phyloP scores from a whole-genome alignment of 2,113 vertebrate species.

The Pituophis catenifer region DNA sequence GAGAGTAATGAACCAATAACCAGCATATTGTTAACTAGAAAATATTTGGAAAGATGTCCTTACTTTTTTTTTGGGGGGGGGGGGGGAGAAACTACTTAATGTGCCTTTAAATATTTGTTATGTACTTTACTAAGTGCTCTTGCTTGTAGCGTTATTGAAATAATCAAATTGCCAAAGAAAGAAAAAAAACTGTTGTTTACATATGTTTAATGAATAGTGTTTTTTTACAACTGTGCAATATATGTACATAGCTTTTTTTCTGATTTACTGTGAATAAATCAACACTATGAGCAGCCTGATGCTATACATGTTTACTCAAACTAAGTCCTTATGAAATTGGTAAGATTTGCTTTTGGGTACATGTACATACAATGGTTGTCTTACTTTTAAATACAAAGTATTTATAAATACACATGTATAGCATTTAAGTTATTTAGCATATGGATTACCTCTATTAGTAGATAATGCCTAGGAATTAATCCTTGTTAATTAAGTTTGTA shows the following conservation, averaged over 20 bases:
- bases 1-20: slow-evolving; percentile 20
- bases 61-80: background rate
- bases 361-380: slow-evolving; percentile 1
- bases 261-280: slow-evolving; percentile 76
- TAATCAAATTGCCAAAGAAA: slow-evolving; percentile 64
- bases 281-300: slow-evolving; percentile 53
- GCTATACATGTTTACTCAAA: background rate
- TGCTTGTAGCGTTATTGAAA: slow-evolving; percentile 62
- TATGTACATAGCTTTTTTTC: slow-evolving; percentile 66
- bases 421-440: slow-evolving; percentile 76
- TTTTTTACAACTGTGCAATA: slow-evolving; percentile 85
- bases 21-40: slow-evolving; percentile 30
- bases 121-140: slow-evolving; percentile 76
- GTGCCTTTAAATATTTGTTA: slow-evolving; percentile 63
- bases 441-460: slow-evolving; percentile 52
- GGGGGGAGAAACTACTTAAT: background rate
- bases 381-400: slow-evolving; percentile 71
- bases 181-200: slow-evolving; percentile 66
- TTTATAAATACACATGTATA: slow-evolving; percentile 78
- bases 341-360: background rate
- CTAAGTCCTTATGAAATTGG: background rate
- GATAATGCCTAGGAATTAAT: slow-evolving; percentile 48
- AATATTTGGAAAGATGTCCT: slow-evolving; percentile 15
- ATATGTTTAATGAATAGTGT: slow-evolving; percentile 70
- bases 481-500: slow-evolving; percentile 19